Evolutionary conservation across 1,140 invertebrate species (phyloP).

Genomic region (Pinna nobilis): DNA sequence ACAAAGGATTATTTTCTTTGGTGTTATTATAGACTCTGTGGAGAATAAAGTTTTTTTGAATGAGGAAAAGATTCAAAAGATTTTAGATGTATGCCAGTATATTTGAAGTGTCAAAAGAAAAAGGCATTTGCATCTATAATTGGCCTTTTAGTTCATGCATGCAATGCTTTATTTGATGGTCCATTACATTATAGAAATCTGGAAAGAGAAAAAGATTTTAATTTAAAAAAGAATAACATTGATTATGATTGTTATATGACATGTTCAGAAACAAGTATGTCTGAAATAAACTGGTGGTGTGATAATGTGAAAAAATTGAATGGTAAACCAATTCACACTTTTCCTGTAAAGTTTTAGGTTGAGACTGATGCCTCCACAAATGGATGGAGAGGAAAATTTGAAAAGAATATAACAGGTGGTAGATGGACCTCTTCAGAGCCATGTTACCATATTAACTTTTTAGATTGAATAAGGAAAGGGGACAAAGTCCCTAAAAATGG

Average conservation of each 20-base stretch:
- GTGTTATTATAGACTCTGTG: background rate
- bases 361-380: conserved; percentile 25
- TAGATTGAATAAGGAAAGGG: too few relatives aligned
- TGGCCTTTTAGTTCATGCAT: conserved; percentile 30
- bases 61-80: conserved; percentile 13
- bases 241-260: background rate
- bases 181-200: conserved; percentile 12
- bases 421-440: conserved; percentile 18
- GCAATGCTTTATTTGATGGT: conserved; percentile 29
- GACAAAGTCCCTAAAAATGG: too few relatives aligned
- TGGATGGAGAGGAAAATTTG: conserved; percentile 31
- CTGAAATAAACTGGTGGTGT: conserved; percentile 39
- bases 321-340: background rate
- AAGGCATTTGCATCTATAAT: conserved; percentile 21
- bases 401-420: conserved; percentile 9
- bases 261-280: background rate
- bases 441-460: conserved; percentile 20
- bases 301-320: conserved; percentile 7
- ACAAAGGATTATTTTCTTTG: conserved; percentile 15
- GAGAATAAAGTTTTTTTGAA: conserved; percentile 6
- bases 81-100: background rate
- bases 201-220: conserved; percentile 28
- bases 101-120: background rate
- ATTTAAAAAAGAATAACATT: background rate
- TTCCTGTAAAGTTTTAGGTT: background rate